Evolutionary conservation across 2,888 invertebrate genomes (phyloP).

Genomic region (Synergus laeviventris): DNA sequence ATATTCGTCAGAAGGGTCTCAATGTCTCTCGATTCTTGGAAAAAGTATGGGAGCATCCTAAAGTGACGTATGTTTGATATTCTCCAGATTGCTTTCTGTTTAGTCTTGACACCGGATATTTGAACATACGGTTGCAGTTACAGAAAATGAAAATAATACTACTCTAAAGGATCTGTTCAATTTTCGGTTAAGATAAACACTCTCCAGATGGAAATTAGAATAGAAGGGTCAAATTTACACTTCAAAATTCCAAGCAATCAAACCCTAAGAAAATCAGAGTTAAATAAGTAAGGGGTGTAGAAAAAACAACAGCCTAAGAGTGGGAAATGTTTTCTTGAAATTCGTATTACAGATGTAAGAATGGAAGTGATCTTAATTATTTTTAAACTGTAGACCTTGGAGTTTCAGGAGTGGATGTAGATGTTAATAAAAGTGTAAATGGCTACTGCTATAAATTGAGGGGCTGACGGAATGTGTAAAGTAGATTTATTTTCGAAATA

Average conservation of each 20-base stretch:
- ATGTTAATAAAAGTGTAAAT: background rate
- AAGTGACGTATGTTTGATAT: conserved; percentile 30
- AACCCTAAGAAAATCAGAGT: too few species aligned
- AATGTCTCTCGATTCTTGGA: conserved; percentile 1
- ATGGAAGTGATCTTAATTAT: too few species aligned
- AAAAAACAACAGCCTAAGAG: too few species aligned
- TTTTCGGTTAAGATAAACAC: conserved; percentile 14
- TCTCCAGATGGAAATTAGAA: conserved; percentile 24
- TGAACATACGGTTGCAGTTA: conserved; percentile 14
- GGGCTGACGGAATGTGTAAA: background rate
- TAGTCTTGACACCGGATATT: conserved; percentile 18
- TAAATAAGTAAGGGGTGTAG: too few species aligned
- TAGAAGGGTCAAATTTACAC: conserved; percentile 6
- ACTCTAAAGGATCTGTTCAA: conserved; percentile 21
- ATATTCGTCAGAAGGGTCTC: background rate
- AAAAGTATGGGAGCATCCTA: conserved; percentile 4
- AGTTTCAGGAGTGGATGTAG: background rate
- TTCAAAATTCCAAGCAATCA: background rate
- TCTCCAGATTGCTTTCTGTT: conserved; percentile 34
- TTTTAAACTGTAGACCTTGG: too few species aligned
- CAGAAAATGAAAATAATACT: conserved; percentile 19
- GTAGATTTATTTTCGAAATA: conserved; percentile 20
- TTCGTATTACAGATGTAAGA: too few species aligned
- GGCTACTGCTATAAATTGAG: conserved; percentile 2
- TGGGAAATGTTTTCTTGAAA: too few species aligned